Evolutionary conservation across 2,888 invertebrate genomes (phyloP), one percentile per base, ranked within the genome.

Genomic region (Gandaritis pyraliata): DNA sequence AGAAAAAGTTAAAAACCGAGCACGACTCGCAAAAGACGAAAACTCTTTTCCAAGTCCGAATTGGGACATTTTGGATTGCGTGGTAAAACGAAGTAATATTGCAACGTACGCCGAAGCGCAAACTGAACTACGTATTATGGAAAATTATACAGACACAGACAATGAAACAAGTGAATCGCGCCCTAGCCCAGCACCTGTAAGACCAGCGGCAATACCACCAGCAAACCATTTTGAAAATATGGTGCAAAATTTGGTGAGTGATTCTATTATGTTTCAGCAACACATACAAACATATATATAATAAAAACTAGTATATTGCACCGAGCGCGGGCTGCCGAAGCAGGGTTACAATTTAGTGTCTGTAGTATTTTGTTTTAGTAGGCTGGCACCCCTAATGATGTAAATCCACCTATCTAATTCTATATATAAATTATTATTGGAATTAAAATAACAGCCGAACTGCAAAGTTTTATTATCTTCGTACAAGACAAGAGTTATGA

Each of bases 1-100:
- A 55, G 55, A 63, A 63, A 58, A 63, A 51, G 23, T 58, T 55
- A 55, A 61, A 56, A 61, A 61, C 56, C 56, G 61, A 61, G 56
- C 61, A 39, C 61, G 61, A 39, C 56, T 61, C 18, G 52, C 18
- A 61, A 61, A 41, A 52, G 61, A 56, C 41, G 61, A 61, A 29
- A 39, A 18, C 23, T 55, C 58, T 16, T 58, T 58, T 55, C 63
- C 63, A 58, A 63, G 58, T 63, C 58, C 63, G 16, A 59, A 64
- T 23, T 59, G 63, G 63, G 63, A 64, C 29, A 64, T 64, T 56
- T 36, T 56, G 13, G 59, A 59, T 29, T 64, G 63, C 47, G 55
- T 48, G 29, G 55, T 64, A 15, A 64, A 64, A 64, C 61, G 58
- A 58, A 58, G 38, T 58, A 58, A 58, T 58, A 47, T 47, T 58